Base-by-base conservation (phyloP, 2,888 invertebrate genomes). In the Dasysyrphus albostriatus region DNA sequence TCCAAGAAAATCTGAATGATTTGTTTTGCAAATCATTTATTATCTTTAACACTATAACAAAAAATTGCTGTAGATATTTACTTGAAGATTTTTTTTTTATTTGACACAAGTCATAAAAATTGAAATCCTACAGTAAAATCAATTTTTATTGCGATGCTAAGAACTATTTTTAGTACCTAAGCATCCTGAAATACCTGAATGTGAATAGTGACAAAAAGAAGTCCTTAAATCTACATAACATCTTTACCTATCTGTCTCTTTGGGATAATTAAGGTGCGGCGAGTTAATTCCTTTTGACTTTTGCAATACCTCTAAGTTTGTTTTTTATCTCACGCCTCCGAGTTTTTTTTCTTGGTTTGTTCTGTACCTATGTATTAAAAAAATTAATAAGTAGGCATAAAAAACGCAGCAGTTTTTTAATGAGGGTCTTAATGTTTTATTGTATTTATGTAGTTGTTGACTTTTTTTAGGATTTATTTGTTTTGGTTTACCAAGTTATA, bases 1-100 rank as follows among this genome's bases (percentile, higher is more conserved):
- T 82, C 72, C 32, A 1, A 10, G 77, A 82, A 82, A 79, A 79
- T 65, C 6, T 49, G 29, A 83, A 51, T 70, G 59, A 47, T 63
- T 56, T 80, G 42, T 70, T 83, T 79, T 74, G 65, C 58, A 84
- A 80, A 80, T 80, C 29, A 70, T 80, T 83, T 79, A 79, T 54
- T 83, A 58, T 59, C 19, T 10, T 49, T 67, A 49, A 34, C 49
- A 34, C 34, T 16, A 47, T 47, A 65, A 32, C 12, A 37, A 67
- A 49, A 67, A 49, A 49, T 61, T 47, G 32, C 19, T 32, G 9
- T 24, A 24, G 8, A 42, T 24, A 39, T 37, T 34, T 67, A 19
- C 14, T 49, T 47, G 12, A 19, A 19, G 1, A 10, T 16, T 24
- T 34, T 32, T 49, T 49, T 37, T 67, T 67, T 54, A 34, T 67